A percentile compares a stretch with the other conserved stretches of the same genome.
Evolutionary conservation across 2,888 invertebrate species (phyloP).

Genomic region (Galeopsomyia nigrocyanea): DNA sequence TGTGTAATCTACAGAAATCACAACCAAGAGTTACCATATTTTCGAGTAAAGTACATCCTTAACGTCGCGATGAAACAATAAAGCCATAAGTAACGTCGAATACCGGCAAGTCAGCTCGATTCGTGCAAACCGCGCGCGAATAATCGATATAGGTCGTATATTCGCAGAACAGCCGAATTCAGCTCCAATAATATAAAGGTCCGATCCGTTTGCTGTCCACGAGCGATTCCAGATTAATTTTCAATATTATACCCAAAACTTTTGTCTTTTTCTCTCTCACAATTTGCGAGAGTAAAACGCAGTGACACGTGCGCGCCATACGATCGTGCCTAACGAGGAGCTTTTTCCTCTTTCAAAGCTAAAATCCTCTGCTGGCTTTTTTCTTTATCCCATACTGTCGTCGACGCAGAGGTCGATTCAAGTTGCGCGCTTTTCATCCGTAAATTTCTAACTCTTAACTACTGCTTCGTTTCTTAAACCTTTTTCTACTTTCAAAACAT

Average conservation of each 20-base stretch:
- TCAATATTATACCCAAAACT: constrained; percentile 9
- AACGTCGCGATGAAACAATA: not conserved
- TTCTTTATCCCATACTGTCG: constrained; percentile 6
- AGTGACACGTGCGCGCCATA: too few species aligned
- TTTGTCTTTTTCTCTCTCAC: too few species aligned
- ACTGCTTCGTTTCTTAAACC: constrained; percentile 15
- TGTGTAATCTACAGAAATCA: too few species aligned
- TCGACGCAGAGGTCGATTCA: constrained; percentile 13
- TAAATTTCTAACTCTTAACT: constrained; percentile 25
- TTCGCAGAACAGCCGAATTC: too few species aligned
- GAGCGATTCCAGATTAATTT: constrained; percentile 5
- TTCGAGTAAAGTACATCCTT: not conserved
- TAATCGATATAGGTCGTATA: too few species aligned
- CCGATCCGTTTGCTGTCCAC: constrained; percentile 14
- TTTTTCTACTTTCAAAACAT: too few species aligned
- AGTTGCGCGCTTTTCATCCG: not conserved
- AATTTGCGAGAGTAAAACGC: too few species aligned
- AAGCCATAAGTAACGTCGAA: too few species aligned
- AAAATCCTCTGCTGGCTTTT: not conserved
- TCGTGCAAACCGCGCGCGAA: too few species aligned
- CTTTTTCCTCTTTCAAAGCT: constrained; percentile 1
- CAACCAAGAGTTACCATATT: not conserved
- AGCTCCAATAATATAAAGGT: too few species aligned
- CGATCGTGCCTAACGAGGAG: constrained; percentile 11
- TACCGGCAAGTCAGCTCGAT: too few species aligned